Percentiles rank a stretch among this genome's conserved stretches.
Evolutionary conservation across 1,140 invertebrate genomes (phyloP).

Genomic region (Penaeus indicus): DNA sequence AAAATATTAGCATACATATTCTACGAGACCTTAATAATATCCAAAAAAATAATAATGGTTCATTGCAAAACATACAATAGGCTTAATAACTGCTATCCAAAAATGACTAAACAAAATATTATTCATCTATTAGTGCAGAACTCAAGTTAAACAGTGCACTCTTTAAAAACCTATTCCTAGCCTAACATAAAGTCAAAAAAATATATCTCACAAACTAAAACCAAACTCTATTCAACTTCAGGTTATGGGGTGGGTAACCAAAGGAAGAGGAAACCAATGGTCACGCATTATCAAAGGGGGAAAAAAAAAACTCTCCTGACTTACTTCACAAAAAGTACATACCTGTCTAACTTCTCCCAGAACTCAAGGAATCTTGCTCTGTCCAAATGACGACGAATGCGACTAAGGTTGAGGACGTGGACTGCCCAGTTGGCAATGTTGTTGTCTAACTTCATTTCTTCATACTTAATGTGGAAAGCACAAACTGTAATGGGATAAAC

Average conservation of each 20-base stretch:
- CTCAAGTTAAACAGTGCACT: too few relatives aligned
- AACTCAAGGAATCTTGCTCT: conserved; percentile 94
- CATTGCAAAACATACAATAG: background rate
- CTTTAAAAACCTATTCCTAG: too few relatives aligned
- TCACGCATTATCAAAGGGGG: conserved; percentile 8
- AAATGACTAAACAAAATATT: too few relatives aligned
- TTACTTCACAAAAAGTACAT: conserved; percentile 70
- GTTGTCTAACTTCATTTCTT: conserved; percentile 92
- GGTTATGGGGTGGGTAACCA: too few relatives aligned
- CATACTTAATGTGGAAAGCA: conserved; percentile 97
- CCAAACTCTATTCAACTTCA: too few relatives aligned
- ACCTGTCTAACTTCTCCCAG: conserved; percentile 98
- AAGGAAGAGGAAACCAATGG: too few relatives aligned
- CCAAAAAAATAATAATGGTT: background rate
- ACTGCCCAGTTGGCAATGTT: conserved; percentile 98
- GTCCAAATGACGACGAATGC: conserved; percentile 96
- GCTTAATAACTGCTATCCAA: background rate
- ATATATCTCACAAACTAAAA: too few relatives aligned
- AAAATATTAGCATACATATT: too few relatives aligned
- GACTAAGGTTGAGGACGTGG: conserved; percentile 89
- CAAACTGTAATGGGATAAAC: conserved; percentile 79
- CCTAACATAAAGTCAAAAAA: too few relatives aligned
- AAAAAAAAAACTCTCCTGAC: background rate
- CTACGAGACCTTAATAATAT: background rate
- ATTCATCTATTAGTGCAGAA: too few relatives aligned